phyloP scores from a whole-genome alignment of 2,797 vertebrate genomes.

The Kryptopterus vitreolus region DNA sequence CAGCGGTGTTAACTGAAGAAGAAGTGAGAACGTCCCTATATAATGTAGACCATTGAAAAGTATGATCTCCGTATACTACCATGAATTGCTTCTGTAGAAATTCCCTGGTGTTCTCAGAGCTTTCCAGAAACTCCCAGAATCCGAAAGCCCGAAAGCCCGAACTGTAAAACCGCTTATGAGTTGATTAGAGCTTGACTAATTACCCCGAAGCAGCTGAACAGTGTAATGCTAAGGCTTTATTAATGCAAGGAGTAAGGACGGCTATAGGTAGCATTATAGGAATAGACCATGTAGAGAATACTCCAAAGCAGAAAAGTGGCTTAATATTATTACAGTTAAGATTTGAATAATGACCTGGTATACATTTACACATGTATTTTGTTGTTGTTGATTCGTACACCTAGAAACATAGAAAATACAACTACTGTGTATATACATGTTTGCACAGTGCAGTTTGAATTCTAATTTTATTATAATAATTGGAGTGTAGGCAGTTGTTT shows the following conservation, averaged over 20 bases:
- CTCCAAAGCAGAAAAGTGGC: background rate
- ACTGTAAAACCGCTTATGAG: constrained; percentile 40
- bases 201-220: constrained; percentile 33
- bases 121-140: constrained; percentile 6
- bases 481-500: too few species aligned
- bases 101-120: background rate
- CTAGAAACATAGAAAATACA: too few species aligned
- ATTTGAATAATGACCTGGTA: too few species aligned
- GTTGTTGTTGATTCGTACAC: too few species aligned
- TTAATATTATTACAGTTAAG: too few species aligned
- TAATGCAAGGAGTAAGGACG: background rate
- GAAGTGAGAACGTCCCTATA: background rate
- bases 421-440: too few species aligned
- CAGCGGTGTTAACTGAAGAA: constrained; percentile 26
- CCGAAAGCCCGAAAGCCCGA: constrained; percentile 1
- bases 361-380: too few species aligned
- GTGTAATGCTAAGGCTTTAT: background rate
- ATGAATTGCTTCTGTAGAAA: background rate
- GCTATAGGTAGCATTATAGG: background rate
- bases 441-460: too few species aligned
- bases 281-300: background rate
- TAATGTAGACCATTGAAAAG: background rate
- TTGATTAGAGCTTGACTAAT: constrained; percentile 43
- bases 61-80: background rate
- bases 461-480: too few species aligned